A percentile compares a stretch with the other conserved stretches of the same genome.
phyloP scores from a whole-genome alignment of 2,888 invertebrate species.

The Pachydiplax longipennis region DNA sequence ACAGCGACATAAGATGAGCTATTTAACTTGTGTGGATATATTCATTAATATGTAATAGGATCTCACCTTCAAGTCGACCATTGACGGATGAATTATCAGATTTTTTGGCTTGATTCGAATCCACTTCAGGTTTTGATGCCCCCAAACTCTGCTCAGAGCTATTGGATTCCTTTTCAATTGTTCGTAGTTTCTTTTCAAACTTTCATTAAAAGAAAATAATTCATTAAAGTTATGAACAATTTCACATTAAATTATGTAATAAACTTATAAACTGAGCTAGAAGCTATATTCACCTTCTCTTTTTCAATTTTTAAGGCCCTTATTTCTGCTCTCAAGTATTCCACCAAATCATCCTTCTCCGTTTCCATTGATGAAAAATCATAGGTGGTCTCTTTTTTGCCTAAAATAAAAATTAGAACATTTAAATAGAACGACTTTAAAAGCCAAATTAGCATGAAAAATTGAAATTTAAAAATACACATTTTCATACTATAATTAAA shows the following conservation, averaged over 20 bases:
- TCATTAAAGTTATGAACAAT: not conserved
- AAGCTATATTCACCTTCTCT: constrained; percentile 58
- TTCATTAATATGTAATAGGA: not conserved
- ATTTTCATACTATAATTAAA: not conserved
- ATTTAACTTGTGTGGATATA: too few relatives aligned
- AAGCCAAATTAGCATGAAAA: not conserved
- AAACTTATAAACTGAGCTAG: not conserved
- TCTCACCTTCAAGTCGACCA: not conserved
- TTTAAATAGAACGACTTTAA: not conserved
- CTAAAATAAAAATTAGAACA: not conserved
- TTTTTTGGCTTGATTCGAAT: not conserved
- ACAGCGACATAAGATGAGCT: too few relatives aligned
- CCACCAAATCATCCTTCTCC: constrained; percentile 51
- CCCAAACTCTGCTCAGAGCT: not conserved
- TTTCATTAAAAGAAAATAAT: not conserved
- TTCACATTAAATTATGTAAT: not conserved
- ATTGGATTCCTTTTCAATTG: not conserved
- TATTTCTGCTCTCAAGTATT: constrained; percentile 61
- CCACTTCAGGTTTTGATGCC: not conserved
- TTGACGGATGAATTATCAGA: not conserved
- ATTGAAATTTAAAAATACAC: not conserved
- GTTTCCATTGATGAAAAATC: constrained; percentile 63
- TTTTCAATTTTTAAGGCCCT: constrained; percentile 62
- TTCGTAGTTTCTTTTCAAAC: constrained; percentile 17
- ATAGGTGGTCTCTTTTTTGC: constrained; percentile 57